A percentile compares a stretch with the other conserved stretches of the same genome.
These are phyloP conservation scores for Micromussa lordhowensis DNA, from an alignment of 92 coral and sea anemone genomes.

Conservation along the genomic window DNA sequence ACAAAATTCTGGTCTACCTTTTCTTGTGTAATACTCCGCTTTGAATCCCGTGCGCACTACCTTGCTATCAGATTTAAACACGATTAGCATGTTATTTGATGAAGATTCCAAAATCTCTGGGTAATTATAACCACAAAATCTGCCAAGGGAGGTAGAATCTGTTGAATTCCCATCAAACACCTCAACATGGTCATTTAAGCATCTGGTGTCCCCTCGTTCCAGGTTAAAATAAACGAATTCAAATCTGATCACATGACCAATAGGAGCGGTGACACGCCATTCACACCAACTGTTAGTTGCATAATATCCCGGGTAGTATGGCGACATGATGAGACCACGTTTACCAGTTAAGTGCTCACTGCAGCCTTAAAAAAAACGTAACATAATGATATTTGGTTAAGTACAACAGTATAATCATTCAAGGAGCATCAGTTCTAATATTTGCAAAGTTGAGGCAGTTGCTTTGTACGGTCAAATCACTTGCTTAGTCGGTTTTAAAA, in stretches of 20 bases:
- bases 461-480: too few relatives aligned
- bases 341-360: slow-evolving; percentile 38
- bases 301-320: slow-evolving; percentile 65
- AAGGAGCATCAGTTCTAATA: background rate
- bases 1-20: slow-evolving; percentile 15
- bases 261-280: slow-evolving; percentile 43
- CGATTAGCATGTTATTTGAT: slow-evolving; percentile 16
- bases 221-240: slow-evolving; percentile 47
- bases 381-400: background rate
- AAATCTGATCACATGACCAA: slow-evolving; percentile 49
- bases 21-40: slow-evolving; percentile 13
- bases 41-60: slow-evolving; percentile 41
- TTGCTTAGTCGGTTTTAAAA: too few relatives aligned
- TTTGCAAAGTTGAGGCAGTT: too few relatives aligned
- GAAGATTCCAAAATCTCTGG: slow-evolving; percentile 45
- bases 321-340: slow-evolving; percentile 50
- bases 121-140: slow-evolving; percentile 53
- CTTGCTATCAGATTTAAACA: slow-evolving; percentile 29
- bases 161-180: slow-evolving; percentile 46
- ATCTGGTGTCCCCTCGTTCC: slow-evolving; percentile 38
- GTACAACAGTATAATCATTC: background rate
- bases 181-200: slow-evolving; percentile 47
- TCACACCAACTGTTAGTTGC: slow-evolving; percentile 50
- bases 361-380: slow-evolving; percentile 34
- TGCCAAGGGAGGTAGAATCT: slow-evolving; percentile 40